These are phyloP conservation scores for Eulimnadia texana DNA, from an alignment of 1,140 invertebrate genomes.

Conservation along the genomic window DNA sequence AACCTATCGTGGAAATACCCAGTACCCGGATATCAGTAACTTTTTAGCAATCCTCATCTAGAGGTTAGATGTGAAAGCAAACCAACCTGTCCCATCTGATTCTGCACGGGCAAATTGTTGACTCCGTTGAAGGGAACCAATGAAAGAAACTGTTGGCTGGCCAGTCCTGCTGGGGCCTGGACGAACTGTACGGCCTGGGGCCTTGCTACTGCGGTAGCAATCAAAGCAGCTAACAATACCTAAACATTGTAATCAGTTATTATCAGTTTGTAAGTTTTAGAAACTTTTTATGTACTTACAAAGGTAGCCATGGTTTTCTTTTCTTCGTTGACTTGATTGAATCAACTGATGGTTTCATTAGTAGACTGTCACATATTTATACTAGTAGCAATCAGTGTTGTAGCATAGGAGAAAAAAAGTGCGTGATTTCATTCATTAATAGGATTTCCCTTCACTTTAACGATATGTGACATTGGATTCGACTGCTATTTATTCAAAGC, in stretches of 20 bases:
- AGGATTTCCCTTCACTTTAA: no score
- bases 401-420: no score
- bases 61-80: neutral
- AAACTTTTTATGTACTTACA: no score
- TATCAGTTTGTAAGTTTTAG: no score
- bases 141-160: neutral
- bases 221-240: neutral
- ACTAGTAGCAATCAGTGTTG: no score
- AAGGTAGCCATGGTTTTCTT: no score
- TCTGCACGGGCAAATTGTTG: neutral
- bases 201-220: neutral
- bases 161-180: neutral
- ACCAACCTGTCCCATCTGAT: neutral
- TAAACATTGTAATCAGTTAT: neutral
- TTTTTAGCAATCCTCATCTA: neutral
- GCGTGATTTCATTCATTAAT: no score
- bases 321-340: no score
- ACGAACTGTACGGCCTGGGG: neutral
- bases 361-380: no score
- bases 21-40: neutral
- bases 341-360: no score
- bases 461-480: no score
- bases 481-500: no score
- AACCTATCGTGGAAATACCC: neutral
- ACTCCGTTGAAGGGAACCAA: neutral